Conservation (phyloP, 64 coral and sea anemone genomes). For the Stylophora pistillata region DNA sequence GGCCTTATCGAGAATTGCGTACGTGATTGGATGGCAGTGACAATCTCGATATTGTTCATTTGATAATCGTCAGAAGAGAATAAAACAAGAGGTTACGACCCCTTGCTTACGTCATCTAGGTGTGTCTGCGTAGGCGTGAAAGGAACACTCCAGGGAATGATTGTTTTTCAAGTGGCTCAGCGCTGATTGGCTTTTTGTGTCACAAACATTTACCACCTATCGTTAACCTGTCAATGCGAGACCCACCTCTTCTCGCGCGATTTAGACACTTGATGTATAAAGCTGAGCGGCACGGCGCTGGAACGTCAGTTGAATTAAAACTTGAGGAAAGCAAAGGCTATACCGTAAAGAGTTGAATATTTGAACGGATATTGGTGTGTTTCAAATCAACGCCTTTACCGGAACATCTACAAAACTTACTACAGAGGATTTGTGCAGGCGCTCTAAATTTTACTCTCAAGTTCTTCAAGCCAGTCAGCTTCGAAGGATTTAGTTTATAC, state of each 20-base stretch:
- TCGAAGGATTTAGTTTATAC: conserved; percentile 20
- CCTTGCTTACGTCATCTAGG: conserved; percentile 87
- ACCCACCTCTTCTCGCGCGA: conserved; percentile 67
- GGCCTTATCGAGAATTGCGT: conserved; percentile 38
- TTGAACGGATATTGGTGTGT: conserved; percentile 30
- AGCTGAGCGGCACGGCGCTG: neutral
- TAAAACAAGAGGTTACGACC: conserved; percentile 67
- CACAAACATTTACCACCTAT: conserved; percentile 87
- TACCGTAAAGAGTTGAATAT: neutral
- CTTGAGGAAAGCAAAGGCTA: neutral
- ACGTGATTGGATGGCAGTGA: conserved; percentile 68
- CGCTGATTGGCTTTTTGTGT: conserved; percentile 60
- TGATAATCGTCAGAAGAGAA: conserved; percentile 39
- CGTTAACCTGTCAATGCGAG: conserved; percentile 79
- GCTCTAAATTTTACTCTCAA: neutral
- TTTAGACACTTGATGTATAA: conserved; percentile 65
- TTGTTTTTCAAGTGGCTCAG: conserved; percentile 67
- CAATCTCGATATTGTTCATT: conserved; percentile 71
- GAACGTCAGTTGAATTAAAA: conserved; percentile 25
- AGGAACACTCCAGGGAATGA: conserved; percentile 82
- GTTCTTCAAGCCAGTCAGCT: neutral
- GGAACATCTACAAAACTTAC: conserved; percentile 10
- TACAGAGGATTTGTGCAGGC: neutral
- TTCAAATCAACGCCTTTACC: neutral
- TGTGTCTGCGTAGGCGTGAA: conserved; percentile 77